Percentiles rank a stretch among this genome's conserved stretches.
Evolutionary conservation across 1,140 invertebrate genomes (phyloP).

Genomic region (Bradysia coprophila): DNA sequence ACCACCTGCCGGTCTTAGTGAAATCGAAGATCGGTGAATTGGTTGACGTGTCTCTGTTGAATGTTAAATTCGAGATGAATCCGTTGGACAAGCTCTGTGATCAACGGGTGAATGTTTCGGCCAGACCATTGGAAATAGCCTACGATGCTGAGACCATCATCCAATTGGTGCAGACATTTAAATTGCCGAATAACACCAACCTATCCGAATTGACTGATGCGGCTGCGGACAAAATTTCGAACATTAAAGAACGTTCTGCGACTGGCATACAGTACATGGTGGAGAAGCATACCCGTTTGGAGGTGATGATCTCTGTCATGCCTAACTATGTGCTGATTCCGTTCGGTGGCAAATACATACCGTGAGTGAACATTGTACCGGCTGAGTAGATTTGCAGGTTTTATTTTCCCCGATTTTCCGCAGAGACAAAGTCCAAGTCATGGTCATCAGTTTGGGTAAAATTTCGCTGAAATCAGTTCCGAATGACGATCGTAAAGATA

Average conservation of each 20-base stretch:
- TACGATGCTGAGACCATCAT: conserved; percentile 85
- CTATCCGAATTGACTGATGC: conserved; percentile 71
- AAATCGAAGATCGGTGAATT: conserved; percentile 27
- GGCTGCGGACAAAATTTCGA: conserved; percentile 63
- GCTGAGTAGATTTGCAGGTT: no score
- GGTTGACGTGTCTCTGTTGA: conserved; percentile 35
- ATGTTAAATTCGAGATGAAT: conserved; percentile 75
- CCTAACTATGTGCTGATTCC: conserved; percentile 81
- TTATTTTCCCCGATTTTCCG: no score
- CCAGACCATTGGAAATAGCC: conserved; percentile 63
- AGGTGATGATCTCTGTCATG: conserved; percentile 71
- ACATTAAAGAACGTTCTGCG: conserved; percentile 81
- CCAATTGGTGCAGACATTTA: conserved; percentile 62
- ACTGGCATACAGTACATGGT: conserved; percentile 82
- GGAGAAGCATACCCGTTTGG: conserved; percentile 65
- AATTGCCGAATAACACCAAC: conserved; percentile 53
- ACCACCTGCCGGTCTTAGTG: conserved; percentile 36
- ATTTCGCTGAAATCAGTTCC: conserved; percentile 46
- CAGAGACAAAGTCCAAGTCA: conserved; percentile 32
- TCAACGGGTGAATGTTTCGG: conserved; percentile 53
- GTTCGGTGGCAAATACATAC: conserved; percentile 56
- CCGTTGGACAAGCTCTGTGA: conserved; percentile 64
- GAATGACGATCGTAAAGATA: conserved; percentile 22
- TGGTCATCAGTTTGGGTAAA: conserved; percentile 73
- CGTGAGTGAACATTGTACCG: no score